Base-by-base conservation (phyloP, 2,113 vertebrate species). In the Heteronetta atricapilla region DNA sequence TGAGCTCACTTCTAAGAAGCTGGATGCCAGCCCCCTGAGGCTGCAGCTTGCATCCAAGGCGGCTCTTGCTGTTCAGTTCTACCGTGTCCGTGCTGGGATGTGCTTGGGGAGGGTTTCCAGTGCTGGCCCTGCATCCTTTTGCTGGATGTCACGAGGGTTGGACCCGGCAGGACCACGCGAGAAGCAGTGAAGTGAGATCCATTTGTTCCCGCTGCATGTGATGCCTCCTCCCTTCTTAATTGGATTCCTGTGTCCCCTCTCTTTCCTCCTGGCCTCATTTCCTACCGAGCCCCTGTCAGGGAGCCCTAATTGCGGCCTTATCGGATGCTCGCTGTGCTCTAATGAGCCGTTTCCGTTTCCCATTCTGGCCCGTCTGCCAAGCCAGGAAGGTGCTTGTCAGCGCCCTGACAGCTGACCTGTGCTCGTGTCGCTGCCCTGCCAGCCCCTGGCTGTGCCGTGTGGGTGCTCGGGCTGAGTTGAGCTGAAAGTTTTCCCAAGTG, bases 221-320 rank as follows among this genome's bases (percentile, higher is more conserved):
- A 78, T 29, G 52, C 66, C 52, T 72, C 36, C 29, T 92, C 42
- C 38, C 36, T 66, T 72, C 58, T 55, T 84, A 86, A 90, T 78
- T 84, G 77, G 66, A 64, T 78, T 82, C 69, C 40, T 84, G 46
- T 89, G 81, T 58, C 53, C 28, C 5, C 21, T 72, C 52, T 75
- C 29, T 94, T 94, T 68, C 80, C 85, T 86, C 66, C 53, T 62
- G 38, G 34, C 56, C 56, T 86, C 75, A 33, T 90, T 90, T 90
- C 68, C 64, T 52, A 5, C 60, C 8, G 46, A 68, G 33, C 26
- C 33, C 31, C 70, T 76, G 38, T 50, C 53, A 84, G 88, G 56
- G 29, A 77, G 52, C 86, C 53, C 53, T 59, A 56, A 0, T 5
- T 86, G 86, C 88, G 80, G 90, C 86, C 77, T 69, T 94, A 78